phyloP scores from a whole-genome alignment of 1,140 invertebrate genomes.

The Danaus plexippus region DNA sequence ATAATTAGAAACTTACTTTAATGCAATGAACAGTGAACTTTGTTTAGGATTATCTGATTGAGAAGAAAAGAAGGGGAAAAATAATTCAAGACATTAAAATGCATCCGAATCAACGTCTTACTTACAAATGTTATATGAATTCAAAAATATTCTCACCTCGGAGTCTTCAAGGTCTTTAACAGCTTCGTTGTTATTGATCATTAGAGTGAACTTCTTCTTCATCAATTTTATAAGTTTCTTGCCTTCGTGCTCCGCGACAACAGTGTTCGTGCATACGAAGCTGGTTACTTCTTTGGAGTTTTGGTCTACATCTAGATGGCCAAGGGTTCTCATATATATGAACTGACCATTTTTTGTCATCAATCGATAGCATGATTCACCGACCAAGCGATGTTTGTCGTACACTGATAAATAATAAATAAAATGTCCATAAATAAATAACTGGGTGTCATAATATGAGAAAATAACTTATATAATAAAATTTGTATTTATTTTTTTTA shows the following conservation, averaged over 20 bases:
- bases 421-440: too few relatives aligned
- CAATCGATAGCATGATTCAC: conserved; percentile 86
- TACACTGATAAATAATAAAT: conserved; percentile 78
- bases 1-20: too few relatives aligned
- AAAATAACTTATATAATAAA: too few relatives aligned
- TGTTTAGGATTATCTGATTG: too few relatives aligned
- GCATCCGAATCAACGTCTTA: too few relatives aligned
- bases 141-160: neutral
- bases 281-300: conserved; percentile 81
- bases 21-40: too few relatives aligned
- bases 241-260: conserved; percentile 82
- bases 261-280: conserved; percentile 87
- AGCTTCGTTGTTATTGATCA: conserved; percentile 62
- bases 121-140: too few relatives aligned
- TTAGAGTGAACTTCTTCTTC: conserved; percentile 77
- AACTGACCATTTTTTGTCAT: conserved; percentile 83
- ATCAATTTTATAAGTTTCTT: conserved; percentile 78
- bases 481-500: too few relatives aligned
- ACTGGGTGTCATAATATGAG: too few relatives aligned
- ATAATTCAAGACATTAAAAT: too few relatives aligned
- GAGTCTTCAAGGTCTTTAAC: neutral
- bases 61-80: too few relatives aligned
- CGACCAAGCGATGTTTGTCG: conserved; percentile 79
- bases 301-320: conserved; percentile 83
- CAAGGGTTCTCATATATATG: conserved; percentile 85